phyloP scores from a whole-genome alignment of 2,888 invertebrate species.

The Yponomeuta plumbellus region DNA sequence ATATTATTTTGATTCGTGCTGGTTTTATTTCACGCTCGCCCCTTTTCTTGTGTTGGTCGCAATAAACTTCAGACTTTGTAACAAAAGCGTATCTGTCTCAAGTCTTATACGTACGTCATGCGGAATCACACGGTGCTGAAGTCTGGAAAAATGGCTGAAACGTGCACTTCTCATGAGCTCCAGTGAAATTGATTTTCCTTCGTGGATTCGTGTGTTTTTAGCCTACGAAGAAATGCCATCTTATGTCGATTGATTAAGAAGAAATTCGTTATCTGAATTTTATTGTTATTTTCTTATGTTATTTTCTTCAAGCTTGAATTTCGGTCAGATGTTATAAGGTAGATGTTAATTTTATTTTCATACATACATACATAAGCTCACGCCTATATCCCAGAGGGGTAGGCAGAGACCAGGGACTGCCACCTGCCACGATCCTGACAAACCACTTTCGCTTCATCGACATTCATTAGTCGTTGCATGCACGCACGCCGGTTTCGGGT shows the following conservation, averaged over 20 bases:
- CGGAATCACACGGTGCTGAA: conserved; percentile 27
- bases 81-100: conserved; percentile 10
- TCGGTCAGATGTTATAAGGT: no score
- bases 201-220: background rate
- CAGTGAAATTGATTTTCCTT: conserved; percentile 14
- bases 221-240: background rate
- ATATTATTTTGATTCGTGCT: background rate
- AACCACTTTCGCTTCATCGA: no score
- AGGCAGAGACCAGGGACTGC: no score
- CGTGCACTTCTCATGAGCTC: conserved; percentile 24
- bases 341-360: no score
- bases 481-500: no score
- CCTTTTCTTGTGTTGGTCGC: conserved; percentile 10
- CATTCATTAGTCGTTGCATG: no score
- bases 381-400: no score
- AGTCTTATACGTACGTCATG: conserved; percentile 13
- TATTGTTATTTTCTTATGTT: no score
- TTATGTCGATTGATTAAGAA: background rate
- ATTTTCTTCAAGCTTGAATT: no score
- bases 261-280: no score
- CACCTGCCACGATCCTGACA: no score
- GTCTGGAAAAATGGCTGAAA: conserved; percentile 28
- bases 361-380: no score
- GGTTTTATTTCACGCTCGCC: conserved; percentile 5
- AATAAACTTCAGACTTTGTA: conserved; percentile 16